These are phyloP conservation scores for Erpornis zantholeuca DNA, from an alignment of 2,113 vertebrate species.

Conservation along the genomic window DNA sequence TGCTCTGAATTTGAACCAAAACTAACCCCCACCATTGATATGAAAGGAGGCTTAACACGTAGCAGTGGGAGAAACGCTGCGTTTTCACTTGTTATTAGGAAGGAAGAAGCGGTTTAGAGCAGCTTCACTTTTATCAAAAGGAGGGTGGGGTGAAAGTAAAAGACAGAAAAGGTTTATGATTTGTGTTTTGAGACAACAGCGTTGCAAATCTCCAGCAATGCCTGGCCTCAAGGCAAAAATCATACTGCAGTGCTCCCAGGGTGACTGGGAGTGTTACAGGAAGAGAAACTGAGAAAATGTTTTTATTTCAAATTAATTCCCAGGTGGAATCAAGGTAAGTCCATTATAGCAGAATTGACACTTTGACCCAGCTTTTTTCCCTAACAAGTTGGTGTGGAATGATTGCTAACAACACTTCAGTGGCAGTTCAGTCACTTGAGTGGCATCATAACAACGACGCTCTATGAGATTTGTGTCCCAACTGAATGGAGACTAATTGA, in stretches of 20 bases:
- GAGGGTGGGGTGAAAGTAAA: neutral
- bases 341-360: neutral
- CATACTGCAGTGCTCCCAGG: neutral
- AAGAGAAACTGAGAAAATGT: neutral
- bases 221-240: neutral
- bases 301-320: neutral
- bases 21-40: neutral
- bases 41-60: neutral
- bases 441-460: neutral
- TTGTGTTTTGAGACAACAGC: neutral
- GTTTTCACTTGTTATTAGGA: neutral
- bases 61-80: accelerated
- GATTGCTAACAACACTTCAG: neutral
- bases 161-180: neutral
- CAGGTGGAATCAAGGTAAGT: neutral
- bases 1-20: neutral
- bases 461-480: neutral
- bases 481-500: neutral
- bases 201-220: neutral
- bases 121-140: neutral
- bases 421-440: neutral
- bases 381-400: neutral
- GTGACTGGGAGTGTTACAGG: neutral
- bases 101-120: neutral
- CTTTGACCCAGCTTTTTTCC: neutral